phyloP scores from a whole-genome alignment of 2,888 invertebrate species.

The Tryphoninae sp. region DNA sequence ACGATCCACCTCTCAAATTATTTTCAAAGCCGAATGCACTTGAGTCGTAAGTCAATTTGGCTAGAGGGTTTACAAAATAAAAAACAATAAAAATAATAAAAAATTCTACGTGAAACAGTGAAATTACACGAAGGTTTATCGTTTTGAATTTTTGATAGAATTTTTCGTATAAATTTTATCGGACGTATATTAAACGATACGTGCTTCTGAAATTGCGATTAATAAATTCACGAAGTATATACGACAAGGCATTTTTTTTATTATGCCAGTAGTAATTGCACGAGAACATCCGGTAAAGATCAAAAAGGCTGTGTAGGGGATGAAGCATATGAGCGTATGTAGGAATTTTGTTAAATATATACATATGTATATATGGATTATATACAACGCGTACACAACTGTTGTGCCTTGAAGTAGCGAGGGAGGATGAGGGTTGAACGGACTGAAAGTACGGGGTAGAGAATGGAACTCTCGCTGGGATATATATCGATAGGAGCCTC shows the following conservation, averaged over 20 bases:
- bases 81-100: no score
- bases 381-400: neutral
- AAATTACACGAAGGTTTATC: no score
- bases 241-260: no score
- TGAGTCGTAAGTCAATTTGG: no score
- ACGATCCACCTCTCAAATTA: constrained; percentile 13
- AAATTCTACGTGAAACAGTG: no score
- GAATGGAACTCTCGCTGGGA: constrained; percentile 28
- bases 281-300: neutral
- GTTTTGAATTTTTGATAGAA: no score
- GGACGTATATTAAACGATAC: no score
- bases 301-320: neutral
- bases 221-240: no score
- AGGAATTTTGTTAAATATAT: neutral
- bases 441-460: neutral
- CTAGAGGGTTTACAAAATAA: no score
- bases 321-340: neutral
- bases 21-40: constrained; percentile 18
- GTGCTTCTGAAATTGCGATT: no score
- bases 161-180: no score
- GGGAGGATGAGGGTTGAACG: constrained; percentile 2
- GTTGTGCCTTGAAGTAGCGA: constrained; percentile 12
- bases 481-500: constrained; percentile 45
- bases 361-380: neutral
- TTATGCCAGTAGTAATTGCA: constrained; percentile 16